These are phyloP conservation scores for Scaptomyza parva DNA, from an alignment of 2,888 invertebrate species.

Conservation along the genomic window DNA sequence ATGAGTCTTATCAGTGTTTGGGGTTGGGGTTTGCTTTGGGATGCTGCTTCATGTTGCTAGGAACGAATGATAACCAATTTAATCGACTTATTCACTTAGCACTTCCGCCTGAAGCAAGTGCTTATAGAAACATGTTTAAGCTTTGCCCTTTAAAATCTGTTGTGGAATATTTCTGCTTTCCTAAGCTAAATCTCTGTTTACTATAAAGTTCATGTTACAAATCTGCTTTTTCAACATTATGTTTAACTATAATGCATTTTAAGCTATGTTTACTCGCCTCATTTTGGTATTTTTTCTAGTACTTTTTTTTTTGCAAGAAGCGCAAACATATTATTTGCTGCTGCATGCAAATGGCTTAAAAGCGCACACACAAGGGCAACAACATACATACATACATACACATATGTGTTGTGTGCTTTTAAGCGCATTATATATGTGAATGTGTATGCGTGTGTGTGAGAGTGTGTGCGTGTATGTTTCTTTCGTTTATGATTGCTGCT, in stretches of 20 bases:
- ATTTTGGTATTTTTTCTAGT: background rate
- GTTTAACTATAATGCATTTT: background rate
- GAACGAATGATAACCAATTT: constrained; percentile 32
- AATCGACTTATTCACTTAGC: constrained; percentile 31
- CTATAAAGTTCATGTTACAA: background rate
- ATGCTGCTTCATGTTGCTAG: constrained; percentile 19
- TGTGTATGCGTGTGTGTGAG: background rate
- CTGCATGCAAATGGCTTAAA: constrained; percentile 27
- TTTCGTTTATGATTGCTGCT: constrained; percentile 20
- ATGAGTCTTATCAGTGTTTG: constrained; percentile 31
- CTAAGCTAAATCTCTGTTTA: background rate
- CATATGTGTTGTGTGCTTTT: constrained; percentile 43
- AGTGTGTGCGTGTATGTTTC: constrained; percentile 3
- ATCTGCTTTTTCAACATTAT: background rate
- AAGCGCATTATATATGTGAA: constrained; percentile 9
- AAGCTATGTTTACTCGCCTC: constrained; percentile 16
- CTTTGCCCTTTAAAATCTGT: background rate
- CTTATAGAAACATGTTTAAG: too few relatives aligned
- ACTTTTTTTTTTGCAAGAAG: constrained; percentile 10
- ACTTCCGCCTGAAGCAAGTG: too few relatives aligned
- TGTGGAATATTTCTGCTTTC: background rate
- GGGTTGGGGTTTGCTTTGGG: background rate
- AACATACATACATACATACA: too few relatives aligned
- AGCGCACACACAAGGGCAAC: constrained; percentile 34
- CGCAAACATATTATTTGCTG: constrained; percentile 5